A percentile compares a stretch with the other conserved stretches of the same genome.
Conservation (phyloP, 1,140 invertebrate species). For the Drosophila sulfurigaster region DNA sequence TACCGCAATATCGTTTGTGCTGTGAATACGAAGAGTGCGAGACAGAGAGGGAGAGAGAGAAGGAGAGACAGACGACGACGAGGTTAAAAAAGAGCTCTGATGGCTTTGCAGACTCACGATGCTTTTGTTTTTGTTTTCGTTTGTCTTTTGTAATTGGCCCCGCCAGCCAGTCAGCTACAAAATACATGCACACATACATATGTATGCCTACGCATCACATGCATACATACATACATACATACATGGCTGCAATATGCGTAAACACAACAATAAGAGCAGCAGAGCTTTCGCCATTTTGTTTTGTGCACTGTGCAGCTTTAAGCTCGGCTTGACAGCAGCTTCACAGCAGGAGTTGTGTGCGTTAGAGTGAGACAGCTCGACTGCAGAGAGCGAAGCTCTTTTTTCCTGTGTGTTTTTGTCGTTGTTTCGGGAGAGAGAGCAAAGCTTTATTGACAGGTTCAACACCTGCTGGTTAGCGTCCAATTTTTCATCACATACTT, state of each 20-base stretch:
- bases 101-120: slow-evolving; percentile 33
- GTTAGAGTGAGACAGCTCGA: neutral
- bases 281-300: neutral
- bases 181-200: neutral
- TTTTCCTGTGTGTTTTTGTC: neutral
- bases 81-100: slow-evolving; percentile 28
- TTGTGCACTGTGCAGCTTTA: neutral
- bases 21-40: neutral
- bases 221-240: neutral
- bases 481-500: slow-evolving; percentile 21
- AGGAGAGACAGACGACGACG: neutral
- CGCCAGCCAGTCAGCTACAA: neutral
- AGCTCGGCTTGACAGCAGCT: neutral
- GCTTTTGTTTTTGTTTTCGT: slow-evolving; percentile 7
- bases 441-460: slow-evolving; percentile 13
- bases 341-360: neutral
- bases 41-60: slow-evolving; percentile 4
- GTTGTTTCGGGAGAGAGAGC: neutral
- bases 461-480: slow-evolving; percentile 4
- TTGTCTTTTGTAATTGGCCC: slow-evolving; percentile 1
- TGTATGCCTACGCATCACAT: neutral
- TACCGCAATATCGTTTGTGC: slow-evolving; percentile 25
- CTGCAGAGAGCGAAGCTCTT: neutral
- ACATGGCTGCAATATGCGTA: neutral
- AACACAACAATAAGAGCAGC: neutral